Percentiles rank a stretch among this genome's conserved stretches.
Evolutionary conservation across 2,113 vertebrate genomes (phyloP).

Genomic region (Syngnathus typhle): DNA sequence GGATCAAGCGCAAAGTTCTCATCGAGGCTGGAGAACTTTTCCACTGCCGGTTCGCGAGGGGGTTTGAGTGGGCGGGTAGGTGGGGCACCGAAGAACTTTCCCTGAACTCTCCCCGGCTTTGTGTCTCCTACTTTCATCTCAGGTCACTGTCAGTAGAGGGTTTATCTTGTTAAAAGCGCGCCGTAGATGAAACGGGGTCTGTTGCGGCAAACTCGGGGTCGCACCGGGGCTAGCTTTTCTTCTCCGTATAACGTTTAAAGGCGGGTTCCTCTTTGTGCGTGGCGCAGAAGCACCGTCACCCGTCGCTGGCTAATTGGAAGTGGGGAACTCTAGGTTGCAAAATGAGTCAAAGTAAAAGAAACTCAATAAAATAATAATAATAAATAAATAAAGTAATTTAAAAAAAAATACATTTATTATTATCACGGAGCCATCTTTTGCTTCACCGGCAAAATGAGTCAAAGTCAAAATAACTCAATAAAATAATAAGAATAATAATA

Average conservation of each 20-base stretch:
- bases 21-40: conserved; percentile 60
- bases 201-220: conserved; percentile 29
- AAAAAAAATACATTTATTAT: too few relatives aligned
- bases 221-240: conserved; percentile 19
- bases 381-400: too few relatives aligned
- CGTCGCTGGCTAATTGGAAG: conserved; percentile 39
- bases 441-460: too few relatives aligned
- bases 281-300: conserved; percentile 20
- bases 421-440: too few relatives aligned
- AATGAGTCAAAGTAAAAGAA: too few relatives aligned
- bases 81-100: conserved; percentile 59
- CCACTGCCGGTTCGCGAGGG: conserved; percentile 15
- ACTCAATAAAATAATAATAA: too few relatives aligned
- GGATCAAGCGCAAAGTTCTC: conserved; percentile 61
- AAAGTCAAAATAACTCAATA: too few relatives aligned
- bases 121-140: conserved; percentile 64
- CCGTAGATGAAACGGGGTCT: conserved; percentile 52
- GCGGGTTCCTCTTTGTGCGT: conserved; percentile 33
- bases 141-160: conserved; percentile 66
- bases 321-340: too few relatives aligned
- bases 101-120: conserved; percentile 66
- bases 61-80: conserved; percentile 53
- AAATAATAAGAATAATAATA: too few relatives aligned
- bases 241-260: conserved; percentile 22
- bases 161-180: conserved; percentile 60